Evolutionary conservation across 53 echinoderm and acorn worm genomes (phyloP).

Genomic region (Temnopleurus reevesii): DNA sequence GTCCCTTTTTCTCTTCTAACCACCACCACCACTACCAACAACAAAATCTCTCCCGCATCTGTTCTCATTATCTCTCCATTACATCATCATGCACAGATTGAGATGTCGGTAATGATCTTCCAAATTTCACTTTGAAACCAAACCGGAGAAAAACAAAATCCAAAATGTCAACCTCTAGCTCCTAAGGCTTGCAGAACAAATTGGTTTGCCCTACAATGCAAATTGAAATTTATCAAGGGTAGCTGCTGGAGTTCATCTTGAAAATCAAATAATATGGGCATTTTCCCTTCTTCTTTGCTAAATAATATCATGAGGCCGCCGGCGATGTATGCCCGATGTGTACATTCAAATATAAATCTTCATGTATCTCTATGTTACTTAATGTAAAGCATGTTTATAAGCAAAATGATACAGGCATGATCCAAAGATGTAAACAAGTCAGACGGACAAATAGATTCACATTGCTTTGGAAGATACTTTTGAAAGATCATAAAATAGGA

Average conservation of each 20-base stretch:
- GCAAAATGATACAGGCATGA: too few species aligned
- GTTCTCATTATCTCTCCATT: background rate
- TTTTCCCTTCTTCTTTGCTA: constrained; percentile 16
- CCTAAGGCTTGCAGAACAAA: constrained; percentile 20
- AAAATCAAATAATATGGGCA: constrained; percentile 45
- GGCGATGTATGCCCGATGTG: background rate
- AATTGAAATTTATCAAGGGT: constrained; percentile 50
- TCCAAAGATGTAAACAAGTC: constrained; percentile 9
- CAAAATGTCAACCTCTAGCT: constrained; percentile 15
- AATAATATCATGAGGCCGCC: constrained; percentile 14
- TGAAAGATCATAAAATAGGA: too few species aligned
- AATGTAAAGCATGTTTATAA: background rate
- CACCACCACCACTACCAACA: background rate
- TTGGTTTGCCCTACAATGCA: constrained; percentile 55
- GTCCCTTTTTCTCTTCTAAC: background rate
- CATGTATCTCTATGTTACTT: background rate
- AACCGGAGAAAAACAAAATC: constrained; percentile 15
- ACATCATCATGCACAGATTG: constrained; percentile 20
- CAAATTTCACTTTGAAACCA: constrained; percentile 27
- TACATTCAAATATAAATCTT: background rate
- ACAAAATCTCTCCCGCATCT: too few species aligned
- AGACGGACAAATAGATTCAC: too few species aligned
- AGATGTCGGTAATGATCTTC: constrained; percentile 24
- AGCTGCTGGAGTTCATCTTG: constrained; percentile 22
- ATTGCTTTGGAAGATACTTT: background rate